These are phyloP conservation scores for Mythimna loreyi DNA, from an alignment of 2,888 invertebrate species.

Conservation along the genomic window DNA sequence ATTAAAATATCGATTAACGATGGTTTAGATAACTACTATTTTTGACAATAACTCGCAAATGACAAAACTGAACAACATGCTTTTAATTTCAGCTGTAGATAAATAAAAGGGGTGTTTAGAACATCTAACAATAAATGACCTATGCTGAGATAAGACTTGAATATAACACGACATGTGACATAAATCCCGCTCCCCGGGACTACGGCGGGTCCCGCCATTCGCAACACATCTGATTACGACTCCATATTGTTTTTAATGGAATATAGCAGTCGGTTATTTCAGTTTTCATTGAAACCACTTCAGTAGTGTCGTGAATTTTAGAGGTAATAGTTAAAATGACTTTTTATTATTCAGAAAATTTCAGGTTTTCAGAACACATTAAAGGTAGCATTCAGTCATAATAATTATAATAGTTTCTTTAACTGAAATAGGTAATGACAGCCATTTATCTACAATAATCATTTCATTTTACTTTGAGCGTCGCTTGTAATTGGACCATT, in stretches of 20 bases:
- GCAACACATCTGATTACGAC: conserved; percentile 31
- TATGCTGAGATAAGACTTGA: background rate
- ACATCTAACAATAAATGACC: background rate
- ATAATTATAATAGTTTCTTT: too few species aligned
- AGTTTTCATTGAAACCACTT: background rate
- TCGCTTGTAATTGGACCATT: conserved; percentile 26
- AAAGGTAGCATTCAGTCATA: background rate
- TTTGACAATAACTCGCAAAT: background rate
- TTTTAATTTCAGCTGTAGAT: background rate
- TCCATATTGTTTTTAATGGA: conserved; percentile 28
- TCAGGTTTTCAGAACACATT: background rate
- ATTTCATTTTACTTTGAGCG: background rate
- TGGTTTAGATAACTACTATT: too few species aligned
- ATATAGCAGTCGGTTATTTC: background rate
- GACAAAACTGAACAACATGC: background rate
- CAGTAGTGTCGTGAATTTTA: background rate
- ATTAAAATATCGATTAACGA: too few species aligned
- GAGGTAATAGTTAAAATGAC: background rate
- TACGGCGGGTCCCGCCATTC: conserved; percentile 27
- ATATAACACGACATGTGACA: conserved; percentile 24
- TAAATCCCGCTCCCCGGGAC: conserved; percentile 37
- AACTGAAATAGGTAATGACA: background rate
- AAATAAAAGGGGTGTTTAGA: background rate
- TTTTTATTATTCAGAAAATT: background rate
- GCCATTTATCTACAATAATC: background rate